phyloP scores from a whole-genome alignment of 1,140 invertebrate species.

The Drosophila melanogaster region Release_6_plus_ISO1_MT NT_033777.3:5416501-5417000 shows the following conservation, averaged over 20 bases:
- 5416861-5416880: constrained; percentile 32
- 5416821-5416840: constrained; percentile 30
- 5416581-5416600: constrained; percentile 63
- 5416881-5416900: constrained; percentile 53
- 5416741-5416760: constrained; percentile 66
- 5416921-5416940: constrained; percentile 11
- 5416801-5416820: constrained; percentile 35
- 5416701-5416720: constrained; percentile 32
- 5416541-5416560: constrained; percentile 26
- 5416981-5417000: constrained; percentile 41
- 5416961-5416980: constrained; percentile 22
- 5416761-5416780: constrained; percentile 31
- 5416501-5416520: constrained; percentile 35
- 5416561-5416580: constrained; percentile 7
- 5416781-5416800: constrained; percentile 18
- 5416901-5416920: constrained; percentile 27
- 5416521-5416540: constrained; percentile 37
- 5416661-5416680: constrained; percentile 27
- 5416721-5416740: constrained; percentile 76
- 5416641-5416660: constrained; percentile 26
- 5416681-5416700: constrained; percentile 18
- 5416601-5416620: constrained; percentile 46
- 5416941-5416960: constrained; percentile 18
- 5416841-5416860: constrained; percentile 27
- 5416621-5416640: constrained; percentile 21